Conservation (phyloP, 2,797 vertebrate genomes). For the Myiothlypis chrysogaster region DNA sequence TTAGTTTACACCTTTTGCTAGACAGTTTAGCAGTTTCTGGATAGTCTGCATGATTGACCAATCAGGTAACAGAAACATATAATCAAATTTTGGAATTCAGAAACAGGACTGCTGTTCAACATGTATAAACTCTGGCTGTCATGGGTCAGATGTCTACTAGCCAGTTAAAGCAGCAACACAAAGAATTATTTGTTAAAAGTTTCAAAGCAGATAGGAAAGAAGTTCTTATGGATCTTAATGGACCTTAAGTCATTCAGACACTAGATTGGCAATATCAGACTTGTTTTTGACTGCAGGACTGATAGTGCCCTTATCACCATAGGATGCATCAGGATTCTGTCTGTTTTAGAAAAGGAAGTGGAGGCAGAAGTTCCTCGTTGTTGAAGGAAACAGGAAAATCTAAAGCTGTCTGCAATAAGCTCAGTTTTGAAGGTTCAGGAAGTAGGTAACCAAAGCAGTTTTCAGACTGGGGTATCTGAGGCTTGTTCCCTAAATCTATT, state of each 20-base stretch:
- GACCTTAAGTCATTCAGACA: not conserved
- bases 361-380: not conserved
- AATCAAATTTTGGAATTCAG: not conserved
- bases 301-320: not conserved
- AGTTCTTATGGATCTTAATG: not conserved
- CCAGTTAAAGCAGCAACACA: not conserved
- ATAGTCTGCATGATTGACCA: not conserved
- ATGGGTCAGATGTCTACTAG: not conserved
- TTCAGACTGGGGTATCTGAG: not conserved
- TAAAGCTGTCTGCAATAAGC: not conserved
- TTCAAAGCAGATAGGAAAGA: not conserved
- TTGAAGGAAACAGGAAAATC: not conserved
- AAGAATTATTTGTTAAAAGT: not conserved
- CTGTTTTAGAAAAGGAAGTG: not conserved
- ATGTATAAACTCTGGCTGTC: not conserved
- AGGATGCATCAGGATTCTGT: not conserved
- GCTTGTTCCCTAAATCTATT: not conserved
- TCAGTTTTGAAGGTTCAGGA: not conserved
- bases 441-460: not conserved
- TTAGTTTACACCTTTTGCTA: not conserved
- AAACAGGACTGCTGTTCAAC: not conserved
- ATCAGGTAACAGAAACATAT: not conserved
- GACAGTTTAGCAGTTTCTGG: not conserved
- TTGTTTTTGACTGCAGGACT: not conserved
- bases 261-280: not conserved